Evolutionary conservation across 2,113 vertebrate species (phyloP).

Genomic region (Argyrosomus japonicus): DNA sequence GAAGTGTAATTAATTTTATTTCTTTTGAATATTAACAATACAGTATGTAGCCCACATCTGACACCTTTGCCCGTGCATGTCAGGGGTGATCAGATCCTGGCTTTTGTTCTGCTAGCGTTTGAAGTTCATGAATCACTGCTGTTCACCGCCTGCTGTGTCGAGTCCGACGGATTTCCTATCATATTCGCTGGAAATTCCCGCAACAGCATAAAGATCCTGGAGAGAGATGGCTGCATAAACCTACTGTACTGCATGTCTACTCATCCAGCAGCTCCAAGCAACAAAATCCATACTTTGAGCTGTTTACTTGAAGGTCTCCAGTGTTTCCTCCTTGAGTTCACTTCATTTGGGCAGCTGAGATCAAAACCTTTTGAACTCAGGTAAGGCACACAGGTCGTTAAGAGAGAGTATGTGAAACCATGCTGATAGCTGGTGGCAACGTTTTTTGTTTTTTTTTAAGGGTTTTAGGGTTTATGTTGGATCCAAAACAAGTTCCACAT

Average conservation of each 20-base stretch:
- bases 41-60: not conserved
- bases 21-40: not conserved
- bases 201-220: slow-evolving; percentile 5
- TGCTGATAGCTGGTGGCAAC: not conserved
- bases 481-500: too few relatives aligned
- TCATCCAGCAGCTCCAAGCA: not conserved
- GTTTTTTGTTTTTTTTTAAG: too few relatives aligned
- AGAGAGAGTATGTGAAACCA: not conserved
- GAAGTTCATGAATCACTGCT: slow-evolving; percentile 22
- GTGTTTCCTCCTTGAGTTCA: slow-evolving; percentile 33
- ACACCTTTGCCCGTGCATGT: not conserved
- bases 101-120: slow-evolving; percentile 14
- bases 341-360: slow-evolving; percentile 26
- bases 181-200: not conserved
- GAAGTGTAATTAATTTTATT: not conserved
- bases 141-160: slow-evolving; percentile 6
- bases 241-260: not conserved
- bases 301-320: slow-evolving; percentile 19
- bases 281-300: slow-evolving; percentile 47
- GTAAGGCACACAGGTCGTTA: slow-evolving; percentile 21
- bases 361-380: slow-evolving; percentile 47
- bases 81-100: slow-evolving; percentile 13
- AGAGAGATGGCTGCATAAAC: not conserved
- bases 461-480: too few relatives aligned
- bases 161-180: not conserved